Conservation (phyloP, 2,888 invertebrate genomes). For the Dasysyrphus tricinctus region DNA sequence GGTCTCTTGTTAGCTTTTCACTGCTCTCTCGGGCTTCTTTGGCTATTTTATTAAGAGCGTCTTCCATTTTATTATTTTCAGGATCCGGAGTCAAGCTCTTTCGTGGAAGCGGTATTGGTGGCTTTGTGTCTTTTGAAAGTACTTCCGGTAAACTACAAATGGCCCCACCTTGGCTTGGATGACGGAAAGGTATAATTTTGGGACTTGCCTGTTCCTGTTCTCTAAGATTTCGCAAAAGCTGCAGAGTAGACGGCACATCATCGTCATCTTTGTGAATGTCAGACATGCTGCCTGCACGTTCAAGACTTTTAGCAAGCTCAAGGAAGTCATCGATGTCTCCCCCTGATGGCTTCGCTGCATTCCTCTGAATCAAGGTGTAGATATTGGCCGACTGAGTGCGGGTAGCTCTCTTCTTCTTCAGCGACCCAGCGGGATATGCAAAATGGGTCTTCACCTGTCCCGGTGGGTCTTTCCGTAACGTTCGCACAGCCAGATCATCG, state of each 20-base stretch:
- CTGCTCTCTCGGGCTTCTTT: slow-evolving; percentile 91
- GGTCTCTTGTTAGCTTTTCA: slow-evolving; percentile 87
- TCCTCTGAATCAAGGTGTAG: slow-evolving; percentile 89
- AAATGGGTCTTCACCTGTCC: slow-evolving; percentile 78
- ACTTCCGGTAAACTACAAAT: slow-evolving; percentile 82
- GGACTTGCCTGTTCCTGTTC: slow-evolving; percentile 79
- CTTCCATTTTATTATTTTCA: slow-evolving; percentile 86
- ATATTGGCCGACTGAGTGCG: slow-evolving; percentile 93
- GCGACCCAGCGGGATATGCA: slow-evolving; percentile 82
- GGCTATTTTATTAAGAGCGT: slow-evolving; percentile 89
- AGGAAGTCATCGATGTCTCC: slow-evolving; percentile 85
- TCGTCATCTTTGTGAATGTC: slow-evolving; percentile 83
- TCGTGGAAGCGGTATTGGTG: slow-evolving; percentile 86
- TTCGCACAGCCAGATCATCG: slow-evolving; percentile 94
- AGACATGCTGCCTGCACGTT: slow-evolving; percentile 87
- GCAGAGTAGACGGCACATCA: slow-evolving; percentile 81
- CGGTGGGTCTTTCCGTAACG: slow-evolving; percentile 90
- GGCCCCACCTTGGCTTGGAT: slow-evolving; percentile 82
- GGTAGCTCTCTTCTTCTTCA: slow-evolving; percentile 91
- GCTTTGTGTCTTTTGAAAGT: slow-evolving; percentile 79
- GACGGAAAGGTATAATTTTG: slow-evolving; percentile 79
- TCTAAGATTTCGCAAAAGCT: slow-evolving; percentile 80
- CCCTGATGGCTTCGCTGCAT: slow-evolving; percentile 84
- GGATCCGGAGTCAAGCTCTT: slow-evolving; percentile 84
- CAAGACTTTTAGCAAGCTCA: slow-evolving; percentile 85